Percentiles rank a stretch among this genome's conserved stretches.
phyloP scores from a whole-genome alignment of 2,113 vertebrate species.

The Ranitomeya imitator region DNA sequence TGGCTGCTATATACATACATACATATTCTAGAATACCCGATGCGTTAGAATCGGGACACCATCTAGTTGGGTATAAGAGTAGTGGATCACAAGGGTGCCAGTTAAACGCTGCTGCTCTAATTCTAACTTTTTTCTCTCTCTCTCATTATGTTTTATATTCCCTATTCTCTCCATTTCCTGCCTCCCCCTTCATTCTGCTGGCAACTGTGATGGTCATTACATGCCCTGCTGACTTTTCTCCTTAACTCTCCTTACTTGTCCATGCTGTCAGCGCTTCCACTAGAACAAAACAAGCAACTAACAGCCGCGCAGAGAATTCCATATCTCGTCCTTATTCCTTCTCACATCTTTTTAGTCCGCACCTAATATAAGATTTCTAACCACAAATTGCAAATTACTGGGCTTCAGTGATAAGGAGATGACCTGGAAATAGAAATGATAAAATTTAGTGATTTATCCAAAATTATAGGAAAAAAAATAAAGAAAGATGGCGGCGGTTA shows the following conservation, averaged over 20 bases:
- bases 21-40: no score
- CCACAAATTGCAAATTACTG: not conserved
- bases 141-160: slow-evolving; percentile 22
- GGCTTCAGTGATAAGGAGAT: not conserved
- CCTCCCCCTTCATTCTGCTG: slow-evolving; percentile 5
- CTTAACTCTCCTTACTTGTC: slow-evolving; percentile 11
- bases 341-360: not conserved
- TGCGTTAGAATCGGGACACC: no score
- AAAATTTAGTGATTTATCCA: not conserved
- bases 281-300: slow-evolving; percentile 23
- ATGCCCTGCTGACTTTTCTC: slow-evolving; percentile 30
- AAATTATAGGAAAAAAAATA: not conserved
- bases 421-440: not conserved
- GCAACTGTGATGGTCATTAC: slow-evolving; percentile 32
- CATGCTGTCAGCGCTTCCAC: slow-evolving; percentile 34
- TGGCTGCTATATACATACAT: no score
- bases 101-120: not conserved
- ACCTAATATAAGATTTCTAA: not conserved
- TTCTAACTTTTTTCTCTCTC: not conserved
- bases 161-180: slow-evolving; percentile 17
- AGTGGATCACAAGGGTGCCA: not conserved
- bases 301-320: not conserved
- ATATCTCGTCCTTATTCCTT: not conserved
- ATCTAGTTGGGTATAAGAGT: no score
- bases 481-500: not conserved